Base-by-base conservation (phyloP, 2,797 vertebrate species). In the Neopelma chrysocephalum region DNA sequence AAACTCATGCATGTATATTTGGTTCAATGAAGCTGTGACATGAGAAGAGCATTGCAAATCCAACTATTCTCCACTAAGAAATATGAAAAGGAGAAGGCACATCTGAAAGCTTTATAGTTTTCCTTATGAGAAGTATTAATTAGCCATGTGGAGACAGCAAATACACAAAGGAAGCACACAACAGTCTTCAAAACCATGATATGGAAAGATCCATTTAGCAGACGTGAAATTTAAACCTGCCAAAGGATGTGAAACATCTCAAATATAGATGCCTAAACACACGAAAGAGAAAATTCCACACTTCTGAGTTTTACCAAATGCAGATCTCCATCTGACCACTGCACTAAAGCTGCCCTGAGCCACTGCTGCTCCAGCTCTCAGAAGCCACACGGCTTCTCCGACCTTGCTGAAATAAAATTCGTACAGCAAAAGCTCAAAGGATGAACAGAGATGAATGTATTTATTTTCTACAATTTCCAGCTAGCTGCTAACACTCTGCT, bases 231-330 rank as follows among this genome's bases (percentile, higher is more conserved):
- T 70, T 48, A 80, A 73, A 65, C 29, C 71, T 82, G 57, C 21
- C 40, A 83, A 61, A 89, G 61, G 60, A 68, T 1, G 1, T 9
- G 13, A 80, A 90, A 34, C 25, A 22, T 34, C n/a, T 61, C 5
- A 3, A 17, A 53, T 57, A 47, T 0, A 48, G 40, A 83, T 13
- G 51, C 5, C 27, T 62, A 34, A 79, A 38, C 0, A 1, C 4
- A 42, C 8, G 60, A 22, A 60, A 60, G 27, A 80, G 51, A 65
- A 71, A 77, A 78, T 57, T 31, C 27, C 32, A 60, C 10, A n/a
- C 38, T 57, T 42, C 0, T 15, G 23, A 25, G 34, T 45, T 81
- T 62, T 69, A 86, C 15, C 58, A 72, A 68, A 68, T 1, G 10
- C 19, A 56, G 61, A 50, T 58, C 31, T 78, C 42, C 15, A 58